These are phyloP conservation scores for Oreochromis niloticus DNA, from an alignment of 2,113 vertebrate genomes.

Conservation along the genomic window DNA sequence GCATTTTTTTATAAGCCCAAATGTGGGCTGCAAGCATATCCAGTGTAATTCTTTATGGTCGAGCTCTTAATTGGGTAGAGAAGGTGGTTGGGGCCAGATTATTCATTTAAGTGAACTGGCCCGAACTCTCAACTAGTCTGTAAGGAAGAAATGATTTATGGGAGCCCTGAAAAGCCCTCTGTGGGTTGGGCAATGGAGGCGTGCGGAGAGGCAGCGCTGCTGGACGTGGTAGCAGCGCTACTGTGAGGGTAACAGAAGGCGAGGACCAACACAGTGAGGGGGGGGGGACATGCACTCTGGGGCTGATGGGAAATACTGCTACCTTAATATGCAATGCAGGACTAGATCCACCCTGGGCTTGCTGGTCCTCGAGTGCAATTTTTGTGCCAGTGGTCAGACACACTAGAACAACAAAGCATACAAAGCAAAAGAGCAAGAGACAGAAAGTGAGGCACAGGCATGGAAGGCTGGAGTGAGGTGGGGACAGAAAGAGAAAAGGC, in stretches of 20 bases:
- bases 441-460: neutral
- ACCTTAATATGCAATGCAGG: neutral
- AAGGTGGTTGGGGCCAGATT: conserved; percentile 18
- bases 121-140: conserved; percentile 22
- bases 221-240: neutral
- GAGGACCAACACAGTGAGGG: neutral
- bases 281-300: neutral
- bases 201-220: neutral
- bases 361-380: neutral
- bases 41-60: conserved; percentile 7
- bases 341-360: neutral
- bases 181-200: neutral
- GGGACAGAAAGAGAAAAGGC: neutral
- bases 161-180: conserved; percentile 20
- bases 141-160: conserved; percentile 54
- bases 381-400: conserved; percentile 7
- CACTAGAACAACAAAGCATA: neutral
- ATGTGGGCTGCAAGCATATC: neutral
- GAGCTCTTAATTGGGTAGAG: conserved; percentile 40
- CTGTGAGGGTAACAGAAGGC: neutral
- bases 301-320: conserved; percentile 13
- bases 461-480: neutral
- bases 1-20: neutral
- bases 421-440: neutral
- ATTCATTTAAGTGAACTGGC: conserved; percentile 57